Evolutionary conservation across 2,888 invertebrate species (phyloP), one percentile per base, ranked within the genome.

Genomic region (Saturnia pavonia): DNA sequence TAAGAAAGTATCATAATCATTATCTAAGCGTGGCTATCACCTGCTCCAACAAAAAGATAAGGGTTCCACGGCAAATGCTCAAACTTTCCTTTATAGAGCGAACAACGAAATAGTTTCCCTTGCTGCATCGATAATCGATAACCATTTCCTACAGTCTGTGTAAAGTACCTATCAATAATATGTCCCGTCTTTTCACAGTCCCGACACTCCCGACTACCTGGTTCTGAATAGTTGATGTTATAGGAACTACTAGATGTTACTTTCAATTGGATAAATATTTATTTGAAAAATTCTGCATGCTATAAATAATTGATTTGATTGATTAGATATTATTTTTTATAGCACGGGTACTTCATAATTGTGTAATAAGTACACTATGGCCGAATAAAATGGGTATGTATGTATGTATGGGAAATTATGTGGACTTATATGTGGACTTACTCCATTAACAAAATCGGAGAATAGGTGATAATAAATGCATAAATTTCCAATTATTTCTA

Each of bases 131-230:
- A 70, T 72, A 74, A 77, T 75, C 75, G 66, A 77, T 76, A 75
- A 74, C 73, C 71, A 74, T 77, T 76, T 69, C 65, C 72, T 69
- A 70, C 71, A 66, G 54, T 67, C 71, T 73, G 71, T 74, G 73
- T 76, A 73, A 76, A 79, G 74, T 70, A 67, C 51, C 67, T 76
- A 77, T 75, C 75, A 75, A 80, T 75, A 75, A 70, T 73, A 76
- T 73, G 74, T 74, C 68, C 72, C 73, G 72, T 71, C 76, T 72
- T 76, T 74, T 75, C 73, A 71, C 45, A 74, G 74, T 76, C 75
- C 74, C 75, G 74, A 71, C 45, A 74, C 73, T 76, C 75, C 74
- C 75, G 74, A 77, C 80, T 76, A 75, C 75, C 74, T 75, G 74
- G 74, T 77, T 73, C 72, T 72, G 70, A 54, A 73, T 73, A 77